These are phyloP conservation scores for Mirza zaza DNA, from an alignment of 2,113 vertebrate genomes.

Conservation along the genomic window DNA sequence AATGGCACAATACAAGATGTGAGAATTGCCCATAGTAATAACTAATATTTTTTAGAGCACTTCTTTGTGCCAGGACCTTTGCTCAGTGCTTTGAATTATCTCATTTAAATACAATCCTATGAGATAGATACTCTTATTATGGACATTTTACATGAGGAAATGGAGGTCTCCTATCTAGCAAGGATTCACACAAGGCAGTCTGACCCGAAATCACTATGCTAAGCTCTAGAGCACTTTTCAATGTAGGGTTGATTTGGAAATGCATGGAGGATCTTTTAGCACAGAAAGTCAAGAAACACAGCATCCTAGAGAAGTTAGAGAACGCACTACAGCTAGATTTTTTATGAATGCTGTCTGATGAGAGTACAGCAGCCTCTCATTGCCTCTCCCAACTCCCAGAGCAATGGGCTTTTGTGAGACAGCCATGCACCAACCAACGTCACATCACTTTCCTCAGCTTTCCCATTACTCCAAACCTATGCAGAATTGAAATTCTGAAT, in stretches of 20 bases:
- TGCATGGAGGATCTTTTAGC: not conserved
- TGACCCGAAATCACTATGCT: not conserved
- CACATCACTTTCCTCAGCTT: not conserved
- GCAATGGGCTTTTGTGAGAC: not conserved
- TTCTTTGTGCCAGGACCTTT: not conserved
- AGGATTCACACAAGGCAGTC: not conserved
- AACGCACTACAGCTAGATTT: not conserved
- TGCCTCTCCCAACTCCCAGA: not conserved
- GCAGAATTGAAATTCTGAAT: not conserved
- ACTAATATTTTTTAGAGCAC: not conserved
- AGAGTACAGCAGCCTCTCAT: not conserved
- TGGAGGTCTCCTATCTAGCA: not conserved
- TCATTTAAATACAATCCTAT: not conserved
- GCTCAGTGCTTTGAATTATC: not conserved
- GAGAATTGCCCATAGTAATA: not conserved
- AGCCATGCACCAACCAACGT: not conserved
- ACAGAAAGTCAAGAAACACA: not conserved
- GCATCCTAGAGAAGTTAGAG: not conserved
- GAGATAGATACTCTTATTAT: not conserved
- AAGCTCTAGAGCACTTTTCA: not conserved
- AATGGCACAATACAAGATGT: not conserved
- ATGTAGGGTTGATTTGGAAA: not conserved
- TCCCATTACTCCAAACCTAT: not conserved
- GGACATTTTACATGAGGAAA: not conserved
- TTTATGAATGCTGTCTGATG: not conserved